These are phyloP conservation scores for Melanostoma scalare DNA, from an alignment of 2,888 invertebrate species.

Conservation along the genomic window DNA sequence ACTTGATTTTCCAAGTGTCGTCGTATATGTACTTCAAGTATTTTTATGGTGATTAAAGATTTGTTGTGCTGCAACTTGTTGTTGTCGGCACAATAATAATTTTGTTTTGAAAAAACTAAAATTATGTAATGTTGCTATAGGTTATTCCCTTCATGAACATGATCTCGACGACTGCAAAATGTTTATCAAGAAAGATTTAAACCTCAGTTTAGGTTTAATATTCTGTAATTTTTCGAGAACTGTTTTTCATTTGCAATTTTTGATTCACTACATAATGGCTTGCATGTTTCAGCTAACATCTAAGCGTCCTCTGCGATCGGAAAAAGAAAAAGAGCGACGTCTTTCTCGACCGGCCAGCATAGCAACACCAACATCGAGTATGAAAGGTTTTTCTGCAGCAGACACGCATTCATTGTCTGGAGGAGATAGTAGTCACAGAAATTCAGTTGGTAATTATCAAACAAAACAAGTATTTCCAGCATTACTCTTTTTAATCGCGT, in stretches of 20 bases:
- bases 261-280: not conserved
- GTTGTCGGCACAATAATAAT: no score
- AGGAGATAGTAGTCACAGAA: slow-evolving; percentile 85
- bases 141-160: no score
- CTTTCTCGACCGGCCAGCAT: slow-evolving; percentile 87
- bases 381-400: slow-evolving; percentile 80
- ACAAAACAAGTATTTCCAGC: slow-evolving; percentile 6
- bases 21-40: no score
- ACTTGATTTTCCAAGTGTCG: no score
- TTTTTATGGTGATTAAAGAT: no score
- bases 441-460: slow-evolving; percentile 86
- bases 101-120: no score
- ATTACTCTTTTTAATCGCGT: not conserved
- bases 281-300: slow-evolving; percentile 87
- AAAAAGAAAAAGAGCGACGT: slow-evolving; percentile 90
- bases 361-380: slow-evolving; percentile 81
- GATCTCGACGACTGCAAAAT: no score
- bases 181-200: no score
- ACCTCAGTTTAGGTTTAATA: no score
- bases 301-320: slow-evolving; percentile 91
- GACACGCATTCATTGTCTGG: slow-evolving; percentile 82
- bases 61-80: no score
- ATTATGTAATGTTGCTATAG: no score
- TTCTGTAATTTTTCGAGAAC: not conserved
- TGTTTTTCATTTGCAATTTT: not conserved